Base-by-base conservation (phyloP, 2,888 invertebrate species). In the Zelleria hepariella region DNA sequence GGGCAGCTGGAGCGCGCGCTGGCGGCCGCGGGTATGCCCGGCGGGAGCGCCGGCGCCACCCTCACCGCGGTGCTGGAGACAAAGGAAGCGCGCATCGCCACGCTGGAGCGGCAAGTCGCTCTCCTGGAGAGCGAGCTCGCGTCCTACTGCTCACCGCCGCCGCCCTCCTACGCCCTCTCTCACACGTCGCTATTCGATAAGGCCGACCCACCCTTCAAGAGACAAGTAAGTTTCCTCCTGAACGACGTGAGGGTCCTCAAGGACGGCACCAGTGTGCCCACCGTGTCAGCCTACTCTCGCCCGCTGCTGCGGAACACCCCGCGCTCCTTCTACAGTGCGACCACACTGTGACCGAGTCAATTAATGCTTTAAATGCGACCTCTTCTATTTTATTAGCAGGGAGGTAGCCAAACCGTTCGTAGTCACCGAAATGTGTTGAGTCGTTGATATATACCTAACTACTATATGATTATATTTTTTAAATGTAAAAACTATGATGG, bases 151-250 rank as follows among this genome's bases (percentile, higher is more conserved):
- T 86, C 80, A 77, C 63, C 65, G 62, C 84, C 85, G 85, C 85
- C 80, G 82, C 83, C 88, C 77, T 79, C 83, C 74, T 82, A 86
- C 80, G 82, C 86, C 79, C 87, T 82, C 73, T 87, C 87, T 67
- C 90, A 90, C 78, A 79, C 88, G 76, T 91, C 86, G 84, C 90
- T 90, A 75, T 91, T 89, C 90, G 90, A 91, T 89, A 91, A 91
- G 84, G 91, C 91, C 82, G 86, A 90, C 78, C 84, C 86, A 76
- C 91, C 90, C 89, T 92, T 92, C 90, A 94, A 93, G 91, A 92
- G 93, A 88, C 94, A 94, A 94, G 94, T 94, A 94, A 94, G 94
- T 94, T 93, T 93, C 91, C 92, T 93, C 91, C 92, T 93, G 90
- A 92, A 93, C 93, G 92, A 93, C 91, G 93, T 93, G 86, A 92